Evolutionary conservation across 1,140 invertebrate genomes (phyloP).

Genomic region (Oryctes rhinoceros): DNA sequence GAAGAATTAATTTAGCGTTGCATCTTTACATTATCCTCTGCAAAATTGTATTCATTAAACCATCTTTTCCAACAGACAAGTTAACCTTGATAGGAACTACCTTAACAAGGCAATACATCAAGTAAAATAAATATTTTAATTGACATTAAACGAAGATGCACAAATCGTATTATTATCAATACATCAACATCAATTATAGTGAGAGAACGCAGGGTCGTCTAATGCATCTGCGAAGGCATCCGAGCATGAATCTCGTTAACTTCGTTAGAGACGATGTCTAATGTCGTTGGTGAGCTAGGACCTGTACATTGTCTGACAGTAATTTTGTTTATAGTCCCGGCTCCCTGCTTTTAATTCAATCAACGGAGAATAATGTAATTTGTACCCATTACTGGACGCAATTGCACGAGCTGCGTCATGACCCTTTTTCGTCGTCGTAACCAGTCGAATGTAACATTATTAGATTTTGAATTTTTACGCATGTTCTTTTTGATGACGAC

Average conservation of each 20-base stretch:
- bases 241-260: constrained; percentile 40
- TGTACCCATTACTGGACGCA: constrained; percentile 39
- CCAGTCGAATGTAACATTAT: constrained; percentile 1
- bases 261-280: constrained; percentile 39
- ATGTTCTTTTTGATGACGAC: too few relatives aligned
- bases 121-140: constrained; percentile 29
- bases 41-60: neutral
- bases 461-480: constrained; percentile 15
- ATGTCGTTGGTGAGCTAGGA: constrained; percentile 6
- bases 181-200: constrained; percentile 41
- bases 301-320: constrained; percentile 33
- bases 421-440: constrained; percentile 21
- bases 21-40: neutral
- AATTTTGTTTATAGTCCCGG: constrained; percentile 41
- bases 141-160: constrained; percentile 36
- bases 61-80: neutral
- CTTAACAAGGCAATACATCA: neutral
- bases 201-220: neutral
- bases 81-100: neutral
- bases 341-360: constrained; percentile 40
- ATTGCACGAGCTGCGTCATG: constrained; percentile 7
- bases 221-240: constrained; percentile 33
- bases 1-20: neutral
- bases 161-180: constrained; percentile 41
- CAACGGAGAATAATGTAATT: constrained; percentile 36